These are phyloP conservation scores for Listronotus oregonensis DNA, from an alignment of 1,140 invertebrate species.

Conservation along the genomic window DNA sequence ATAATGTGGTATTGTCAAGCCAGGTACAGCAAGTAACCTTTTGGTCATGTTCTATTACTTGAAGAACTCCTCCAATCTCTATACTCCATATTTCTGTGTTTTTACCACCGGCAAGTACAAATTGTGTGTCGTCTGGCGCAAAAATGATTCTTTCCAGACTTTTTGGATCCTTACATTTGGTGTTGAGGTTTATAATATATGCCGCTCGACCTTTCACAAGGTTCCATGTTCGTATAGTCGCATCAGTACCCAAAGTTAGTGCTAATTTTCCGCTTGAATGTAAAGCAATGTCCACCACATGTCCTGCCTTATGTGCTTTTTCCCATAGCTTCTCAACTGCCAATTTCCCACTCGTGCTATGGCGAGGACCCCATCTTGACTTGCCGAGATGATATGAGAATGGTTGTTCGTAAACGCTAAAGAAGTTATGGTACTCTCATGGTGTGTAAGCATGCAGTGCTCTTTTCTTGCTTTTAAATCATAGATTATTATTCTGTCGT, in stretches of 20 bases:
- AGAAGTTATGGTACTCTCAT: slow-evolving; percentile 80
- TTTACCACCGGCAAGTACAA: slow-evolving; percentile 72
- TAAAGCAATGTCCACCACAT: slow-evolving; percentile 73
- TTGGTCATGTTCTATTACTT: slow-evolving; percentile 63
- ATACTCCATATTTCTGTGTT: slow-evolving; percentile 78
- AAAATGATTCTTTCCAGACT: slow-evolving; percentile 64
- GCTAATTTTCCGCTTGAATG: slow-evolving; percentile 91
- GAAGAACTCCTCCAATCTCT: slow-evolving; percentile 69
- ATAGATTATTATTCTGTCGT: slow-evolving; percentile 87
- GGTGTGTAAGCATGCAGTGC: slow-evolving; percentile 78
- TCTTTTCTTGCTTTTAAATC: slow-evolving; percentile 79
- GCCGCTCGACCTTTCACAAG: slow-evolving; percentile 87
- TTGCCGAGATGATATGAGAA: slow-evolving; percentile 79
- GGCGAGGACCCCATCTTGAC: slow-evolving; percentile 83
- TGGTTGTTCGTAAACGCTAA: slow-evolving; percentile 76
- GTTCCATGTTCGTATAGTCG: slow-evolving; percentile 90
- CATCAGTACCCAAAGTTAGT: slow-evolving; percentile 83
- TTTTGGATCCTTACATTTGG: slow-evolving; percentile 63
- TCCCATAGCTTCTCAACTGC: slow-evolving; percentile 80
- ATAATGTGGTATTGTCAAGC: slow-evolving; percentile 65
- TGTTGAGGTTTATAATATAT: slow-evolving; percentile 83
- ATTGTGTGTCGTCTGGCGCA: slow-evolving; percentile 72
- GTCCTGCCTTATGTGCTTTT: slow-evolving; percentile 70
- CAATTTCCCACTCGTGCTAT: slow-evolving; percentile 83
- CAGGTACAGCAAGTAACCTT: slow-evolving; percentile 70